Evolutionary conservation across 2,113 vertebrate species (phyloP), one percentile per base, ranked within the genome.

Genomic region (Grantiella picta): DNA sequence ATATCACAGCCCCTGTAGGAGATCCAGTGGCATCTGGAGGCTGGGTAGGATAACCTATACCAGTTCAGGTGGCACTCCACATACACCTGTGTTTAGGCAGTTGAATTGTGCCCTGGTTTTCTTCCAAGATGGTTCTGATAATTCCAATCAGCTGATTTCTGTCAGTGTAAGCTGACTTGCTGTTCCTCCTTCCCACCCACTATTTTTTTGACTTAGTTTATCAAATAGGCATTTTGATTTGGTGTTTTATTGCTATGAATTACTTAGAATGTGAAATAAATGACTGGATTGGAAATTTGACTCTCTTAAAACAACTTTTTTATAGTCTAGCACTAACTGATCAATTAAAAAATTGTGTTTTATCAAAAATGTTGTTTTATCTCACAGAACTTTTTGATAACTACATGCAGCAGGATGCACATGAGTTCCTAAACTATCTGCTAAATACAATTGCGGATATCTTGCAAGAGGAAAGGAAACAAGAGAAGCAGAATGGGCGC

Each of bases 391-490:
- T 99, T 91, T 99, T 99, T 97, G 99, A 99, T 94, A 99, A 99
- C 98, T 99, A 99, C 98, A 99, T 99, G 99, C 99, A 99, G 96
- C 99, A 99, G 97, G 99, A 99, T 88, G 99, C 99, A 24, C 99
- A 99, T 47, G 99, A 99, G 59, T 99, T 99, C 97, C 98, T 99
- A 86, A 99, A 99, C 98, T 99, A 99, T 86, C 98, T 99, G 57
- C 97, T 99, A 89, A 99, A 99, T 94, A 99, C 99, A 59, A 98
- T 99, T 84, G 99, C 99, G 21, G 99, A 99, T 98, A 99, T 99
- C 93, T 98, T 99, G 85, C 99, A 99, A 98, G 99, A 99, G 95
- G 99, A 99, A 92, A 98, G 98, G 83, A 98, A 99, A 77, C 99
- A 99, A 78, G 99, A 99, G 96, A 99, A 99, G 95, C 99, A 99